Evolutionary conservation across 2,888 invertebrate species (phyloP).

Genomic region (Venusia cambrica): DNA sequence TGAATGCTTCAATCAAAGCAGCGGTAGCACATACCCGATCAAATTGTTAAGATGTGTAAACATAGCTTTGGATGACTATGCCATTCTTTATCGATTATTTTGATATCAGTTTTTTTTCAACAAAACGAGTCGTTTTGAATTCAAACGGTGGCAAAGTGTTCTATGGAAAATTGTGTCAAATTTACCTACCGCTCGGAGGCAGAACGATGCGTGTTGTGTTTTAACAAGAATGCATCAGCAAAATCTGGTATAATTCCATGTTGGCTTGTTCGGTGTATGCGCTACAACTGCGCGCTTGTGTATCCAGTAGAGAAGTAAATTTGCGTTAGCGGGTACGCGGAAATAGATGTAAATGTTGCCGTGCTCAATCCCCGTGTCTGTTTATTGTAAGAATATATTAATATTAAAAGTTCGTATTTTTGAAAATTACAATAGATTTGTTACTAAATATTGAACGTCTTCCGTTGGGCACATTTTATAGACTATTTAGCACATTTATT

Average conservation of each 20-base stretch:
- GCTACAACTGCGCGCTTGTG: slow-evolving; percentile 21
- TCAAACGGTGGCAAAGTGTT: no score
- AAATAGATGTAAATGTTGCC: slow-evolving; percentile 36
- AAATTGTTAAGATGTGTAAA: slow-evolving; percentile 23
- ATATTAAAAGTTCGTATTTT: slow-evolving; percentile 67
- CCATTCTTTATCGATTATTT: no score
- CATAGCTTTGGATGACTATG: slow-evolving; percentile 32
- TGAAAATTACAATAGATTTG: slow-evolving; percentile 90
- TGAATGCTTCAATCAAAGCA: slow-evolving; percentile 40
- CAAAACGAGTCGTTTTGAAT: no score
- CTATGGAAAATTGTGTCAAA: no score
- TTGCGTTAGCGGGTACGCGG: slow-evolving; percentile 35
- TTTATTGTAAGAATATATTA: slow-evolving; percentile 72
- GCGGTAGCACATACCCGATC: slow-evolving; percentile 42
- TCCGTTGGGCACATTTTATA: slow-evolving; percentile 79
- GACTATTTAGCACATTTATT: slow-evolving; percentile 72
- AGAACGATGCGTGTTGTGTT: no score
- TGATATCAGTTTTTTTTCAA: no score
- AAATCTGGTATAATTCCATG: neutral
- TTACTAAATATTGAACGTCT: slow-evolving; percentile 87
- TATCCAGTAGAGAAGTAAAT: slow-evolving; percentile 24
- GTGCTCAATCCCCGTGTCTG: slow-evolving; percentile 77
- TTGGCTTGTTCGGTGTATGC: slow-evolving; percentile 12
- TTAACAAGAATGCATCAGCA: neutral
- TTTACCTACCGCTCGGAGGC: no score